These are phyloP conservation scores for Polymixis flavicincta DNA, from an alignment of 2,888 invertebrate species.

Conservation along the genomic window DNA sequence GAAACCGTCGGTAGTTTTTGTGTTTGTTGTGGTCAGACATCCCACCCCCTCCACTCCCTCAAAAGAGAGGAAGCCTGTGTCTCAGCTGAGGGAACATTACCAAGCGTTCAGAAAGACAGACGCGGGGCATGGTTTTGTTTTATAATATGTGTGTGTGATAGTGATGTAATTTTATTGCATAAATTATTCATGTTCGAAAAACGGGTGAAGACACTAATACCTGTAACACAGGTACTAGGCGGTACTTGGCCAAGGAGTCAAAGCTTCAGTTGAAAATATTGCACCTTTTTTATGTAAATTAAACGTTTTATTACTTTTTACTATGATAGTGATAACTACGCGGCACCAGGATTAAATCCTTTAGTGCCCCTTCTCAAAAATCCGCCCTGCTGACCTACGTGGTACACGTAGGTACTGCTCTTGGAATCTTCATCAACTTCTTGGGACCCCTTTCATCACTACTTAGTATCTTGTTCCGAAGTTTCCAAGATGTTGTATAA, in stretches of 20 bases:
- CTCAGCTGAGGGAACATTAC: no score
- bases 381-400: no score
- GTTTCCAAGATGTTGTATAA: constrained; percentile 21
- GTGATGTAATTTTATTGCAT: background rate
- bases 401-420: no score
- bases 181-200: background rate
- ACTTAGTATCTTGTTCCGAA: constrained; percentile 19
- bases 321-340: background rate
- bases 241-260: no score
- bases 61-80: no score
- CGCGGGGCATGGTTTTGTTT: no score
- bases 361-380: background rate
- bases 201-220: background rate
- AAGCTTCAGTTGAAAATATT: background rate
- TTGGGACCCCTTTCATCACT: constrained; percentile 5
- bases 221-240: background rate
- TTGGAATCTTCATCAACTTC: no score
- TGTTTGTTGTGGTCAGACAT: no score
- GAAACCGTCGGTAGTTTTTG: no score
- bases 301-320: background rate
- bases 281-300: background rate
- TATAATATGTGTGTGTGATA: no score
- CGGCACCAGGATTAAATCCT: background rate
- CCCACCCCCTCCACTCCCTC: no score
- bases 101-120: no score